Base-by-base conservation (phyloP, 2,888 invertebrate species). In the Vannuccia rotundouncinata region DNA sequence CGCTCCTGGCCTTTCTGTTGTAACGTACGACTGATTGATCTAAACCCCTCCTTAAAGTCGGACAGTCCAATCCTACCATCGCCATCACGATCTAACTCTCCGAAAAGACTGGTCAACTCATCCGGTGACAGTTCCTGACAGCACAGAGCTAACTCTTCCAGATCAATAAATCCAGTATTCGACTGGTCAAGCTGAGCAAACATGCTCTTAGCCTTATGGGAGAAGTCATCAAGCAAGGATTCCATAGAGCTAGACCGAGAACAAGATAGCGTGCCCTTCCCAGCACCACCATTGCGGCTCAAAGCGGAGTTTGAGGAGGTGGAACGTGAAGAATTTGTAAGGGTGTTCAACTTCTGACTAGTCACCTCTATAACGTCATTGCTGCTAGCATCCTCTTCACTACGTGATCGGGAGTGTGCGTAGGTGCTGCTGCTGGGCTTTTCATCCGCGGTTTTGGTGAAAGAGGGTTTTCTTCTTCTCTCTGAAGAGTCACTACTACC, bases 41-140 rank as follows among this genome's bases (percentile, higher is more conserved):
- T 76, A 31, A 90, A 90, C 0, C 90, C 90, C 79, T 87, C 85
- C 0, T 88, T 87, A 83, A 90, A 90, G 84, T 90, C 90, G 0
- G 88, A 87, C 80, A 90, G 88, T 82, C 89, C 89, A 81, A 90
- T 90, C 79, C 86, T 84, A 0, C 90, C 90, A 83, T 90, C 90
- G 1, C 89, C 88, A 83, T 90, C 90, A 79, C 87, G 87, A 83
- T 90, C 90, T 79, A 90, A 85, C 82, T 90, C 89, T 2, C 84
- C 83, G 83, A 90, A 90, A 76, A 90, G 89, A 29, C 87, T 87
- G 80, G 88, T 86, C 0, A 90, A 86, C 81, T 90, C 90, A 0
- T 85, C 84, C 0, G 82, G 87, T 1, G 88, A 88, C 79, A 90
- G 86, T 30, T 89, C 88, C 17, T 86, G 84, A 29, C 78, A 59